Evolutionary conservation across 2,888 invertebrate genomes (phyloP).

Genomic region (Gisinianus flammeolus): DNA sequence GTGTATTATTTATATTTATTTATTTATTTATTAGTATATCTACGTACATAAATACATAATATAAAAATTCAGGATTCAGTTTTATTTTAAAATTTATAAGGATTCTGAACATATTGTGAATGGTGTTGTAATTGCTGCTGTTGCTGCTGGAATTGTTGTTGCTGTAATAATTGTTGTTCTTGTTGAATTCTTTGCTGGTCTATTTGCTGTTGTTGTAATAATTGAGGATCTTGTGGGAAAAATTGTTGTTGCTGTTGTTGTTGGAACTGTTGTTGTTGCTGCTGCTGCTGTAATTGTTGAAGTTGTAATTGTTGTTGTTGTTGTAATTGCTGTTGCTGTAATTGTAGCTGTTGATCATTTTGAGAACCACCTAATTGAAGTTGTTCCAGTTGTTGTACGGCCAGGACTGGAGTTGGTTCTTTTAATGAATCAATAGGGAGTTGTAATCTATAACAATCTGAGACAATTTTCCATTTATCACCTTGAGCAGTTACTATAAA

Average conservation of each 20-base stretch:
- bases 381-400: constrained; percentile 19
- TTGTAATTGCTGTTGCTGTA: not conserved
- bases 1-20: no score
- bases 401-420: constrained; percentile 2
- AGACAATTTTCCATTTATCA: constrained; percentile 93
- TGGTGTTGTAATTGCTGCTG: constrained; percentile 19
- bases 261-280: constrained; percentile 25
- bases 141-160: constrained; percentile 14
- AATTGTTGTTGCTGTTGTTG: constrained; percentile 24
- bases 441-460: constrained; percentile 75
- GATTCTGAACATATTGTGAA: not conserved
- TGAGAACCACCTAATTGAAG: not conserved
- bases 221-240: not conserved
- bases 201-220: constrained; percentile 9
- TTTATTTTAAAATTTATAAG: not conserved
- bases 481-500: constrained; percentile 86
- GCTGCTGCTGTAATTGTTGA: constrained; percentile 2
- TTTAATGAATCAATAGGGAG: constrained; percentile 25
- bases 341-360: not conserved
- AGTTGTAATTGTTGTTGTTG: constrained; percentile 23
- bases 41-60: not conserved
- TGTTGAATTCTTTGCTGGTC: not conserved
- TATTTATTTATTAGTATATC: not conserved
- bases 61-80: not conserved
- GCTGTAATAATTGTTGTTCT: constrained; percentile 7